Conservation (phyloP, 2,888 invertebrate genomes). For the Tigriopus californicus region DNA sequence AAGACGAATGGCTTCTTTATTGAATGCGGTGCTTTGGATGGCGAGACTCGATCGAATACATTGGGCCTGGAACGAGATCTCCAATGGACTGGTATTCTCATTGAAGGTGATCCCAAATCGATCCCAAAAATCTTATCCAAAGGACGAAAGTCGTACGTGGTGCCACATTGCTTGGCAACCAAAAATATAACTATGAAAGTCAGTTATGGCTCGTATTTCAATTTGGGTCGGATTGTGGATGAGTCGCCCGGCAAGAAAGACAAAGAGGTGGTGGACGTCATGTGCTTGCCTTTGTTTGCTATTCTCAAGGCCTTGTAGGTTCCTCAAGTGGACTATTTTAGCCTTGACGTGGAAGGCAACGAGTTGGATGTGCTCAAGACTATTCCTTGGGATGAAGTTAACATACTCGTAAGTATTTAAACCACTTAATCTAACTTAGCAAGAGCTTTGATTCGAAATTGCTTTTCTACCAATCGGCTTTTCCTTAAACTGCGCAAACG, state of each 20-base stretch:
- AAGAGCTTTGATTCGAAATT: no score
- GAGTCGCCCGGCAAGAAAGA: not conserved
- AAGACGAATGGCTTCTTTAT: conserved; percentile 35
- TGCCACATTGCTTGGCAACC: conserved; percentile 32
- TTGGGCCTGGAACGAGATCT: conserved; percentile 31
- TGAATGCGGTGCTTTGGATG: conserved; percentile 37
- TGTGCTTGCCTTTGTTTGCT: conserved; percentile 35
- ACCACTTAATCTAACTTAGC: no score
- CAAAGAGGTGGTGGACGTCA: conserved; percentile 27
- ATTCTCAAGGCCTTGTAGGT: conserved; percentile 31
- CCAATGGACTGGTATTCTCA: conserved; percentile 33
- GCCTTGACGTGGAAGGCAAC: conserved; percentile 36
- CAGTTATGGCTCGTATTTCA: not conserved
- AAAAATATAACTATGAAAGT: conserved; percentile 9
- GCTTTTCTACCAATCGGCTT: no score
- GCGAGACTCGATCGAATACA: conserved; percentile 36
- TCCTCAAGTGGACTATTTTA: conserved; percentile 34
- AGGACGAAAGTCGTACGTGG: conserved; percentile 30
- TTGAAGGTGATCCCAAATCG: conserved; percentile 35
- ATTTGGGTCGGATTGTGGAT: conserved; percentile 19
- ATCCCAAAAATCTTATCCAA: conserved; percentile 29
- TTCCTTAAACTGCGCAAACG: no score
- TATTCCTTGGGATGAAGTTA: conserved; percentile 33
- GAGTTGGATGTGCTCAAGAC: conserved; percentile 34
- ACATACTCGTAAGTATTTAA: conserved; percentile 28